Percentiles rank a stretch among this genome's conserved stretches.
phyloP scores from a whole-genome alignment of 2,797 vertebrate species.

The Darevskia nairensis region DNA sequence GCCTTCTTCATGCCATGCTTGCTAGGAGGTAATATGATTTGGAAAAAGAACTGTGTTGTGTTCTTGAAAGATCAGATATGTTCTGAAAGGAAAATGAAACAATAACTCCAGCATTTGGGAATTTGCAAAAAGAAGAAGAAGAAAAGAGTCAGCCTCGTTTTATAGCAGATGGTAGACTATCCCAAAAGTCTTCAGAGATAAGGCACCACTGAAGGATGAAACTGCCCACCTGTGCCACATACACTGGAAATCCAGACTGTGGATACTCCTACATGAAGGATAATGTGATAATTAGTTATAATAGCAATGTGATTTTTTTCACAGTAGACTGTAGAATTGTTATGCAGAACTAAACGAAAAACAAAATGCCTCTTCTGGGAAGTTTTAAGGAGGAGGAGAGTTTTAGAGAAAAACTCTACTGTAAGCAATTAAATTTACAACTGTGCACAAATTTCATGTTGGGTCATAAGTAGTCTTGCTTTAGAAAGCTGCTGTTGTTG shows the following conservation, averaged over 20 bases:
- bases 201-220: slow-evolving; percentile 22
- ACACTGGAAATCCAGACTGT: neutral
- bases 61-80: neutral
- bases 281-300: neutral
- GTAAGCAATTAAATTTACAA: neutral
- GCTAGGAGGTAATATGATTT: neutral
- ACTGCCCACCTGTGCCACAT: no score
- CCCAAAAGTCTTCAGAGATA: neutral
- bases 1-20: neutral
- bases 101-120: neutral
- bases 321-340: neutral
- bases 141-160: neutral
- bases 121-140: neutral
- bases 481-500: no score
- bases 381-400: neutral
- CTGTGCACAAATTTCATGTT: neutral
- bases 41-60: neutral
- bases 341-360: neutral
- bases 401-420: neutral
- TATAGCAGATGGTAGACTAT: neutral
- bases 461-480: neutral
- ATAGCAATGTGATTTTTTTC: neutral
- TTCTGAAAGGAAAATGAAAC: neutral
- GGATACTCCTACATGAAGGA: no score
- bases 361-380: neutral